Conservation (phyloP, 2,888 invertebrate genomes). For the Aspidiotus destructor region DNA sequence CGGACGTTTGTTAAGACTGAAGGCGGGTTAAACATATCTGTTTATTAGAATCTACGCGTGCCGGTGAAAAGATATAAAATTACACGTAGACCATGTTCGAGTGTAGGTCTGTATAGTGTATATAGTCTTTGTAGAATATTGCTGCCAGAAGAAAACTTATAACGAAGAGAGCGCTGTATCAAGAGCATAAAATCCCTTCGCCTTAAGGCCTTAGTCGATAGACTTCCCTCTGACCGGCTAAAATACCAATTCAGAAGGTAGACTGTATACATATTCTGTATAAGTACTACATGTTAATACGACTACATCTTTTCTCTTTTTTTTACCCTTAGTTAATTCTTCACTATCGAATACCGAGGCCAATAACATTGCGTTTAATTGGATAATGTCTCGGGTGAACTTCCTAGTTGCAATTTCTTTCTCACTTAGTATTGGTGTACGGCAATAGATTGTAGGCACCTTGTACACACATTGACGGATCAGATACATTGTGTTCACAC, state of each 20-base stretch:
- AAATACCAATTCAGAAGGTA: too few relatives aligned
- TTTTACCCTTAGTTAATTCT: not conserved
- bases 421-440: too few relatives aligned
- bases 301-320: not conserved
- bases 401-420: not conserved
- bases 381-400: not conserved
- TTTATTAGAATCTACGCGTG: not conserved
- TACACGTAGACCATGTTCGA: not conserved
- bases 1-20: not conserved
- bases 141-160: not conserved
- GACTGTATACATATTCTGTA: too few relatives aligned
- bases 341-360: not conserved
- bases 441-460: too few relatives aligned
- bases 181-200: not conserved
- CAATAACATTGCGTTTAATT: conserved; percentile 1
- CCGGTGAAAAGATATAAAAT: not conserved
- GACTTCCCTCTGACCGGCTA: too few relatives aligned
- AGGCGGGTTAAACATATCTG: not conserved
- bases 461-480: too few relatives aligned
- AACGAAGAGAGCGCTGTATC: not conserved
- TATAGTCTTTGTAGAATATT: too few relatives aligned
- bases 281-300: not conserved
- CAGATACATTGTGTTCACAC: too few relatives aligned
- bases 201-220: not conserved
- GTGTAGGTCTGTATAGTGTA: too few relatives aligned